These are phyloP conservation scores for Anthoscopus minutus DNA, from an alignment of 2,113 vertebrate genomes.

Conservation along the genomic window DNA sequence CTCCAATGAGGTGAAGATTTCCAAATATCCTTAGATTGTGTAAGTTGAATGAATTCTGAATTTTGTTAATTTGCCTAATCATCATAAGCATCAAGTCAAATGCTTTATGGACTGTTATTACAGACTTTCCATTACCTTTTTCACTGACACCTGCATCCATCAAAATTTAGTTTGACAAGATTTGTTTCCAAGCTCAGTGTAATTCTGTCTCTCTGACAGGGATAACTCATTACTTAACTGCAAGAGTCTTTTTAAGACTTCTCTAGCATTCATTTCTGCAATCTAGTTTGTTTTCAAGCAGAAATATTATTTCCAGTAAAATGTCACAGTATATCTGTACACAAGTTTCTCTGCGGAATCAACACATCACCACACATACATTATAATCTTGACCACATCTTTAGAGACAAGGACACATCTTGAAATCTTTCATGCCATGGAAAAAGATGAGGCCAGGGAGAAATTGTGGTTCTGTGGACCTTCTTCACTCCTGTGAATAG, in stretches of 20 bases:
- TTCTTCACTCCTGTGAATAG: conserved; percentile 7
- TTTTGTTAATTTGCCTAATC: neutral
- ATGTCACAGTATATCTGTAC: neutral
- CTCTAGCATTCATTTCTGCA: neutral
- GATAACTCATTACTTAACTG: neutral
- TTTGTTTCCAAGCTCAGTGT: neutral
- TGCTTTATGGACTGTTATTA: neutral
- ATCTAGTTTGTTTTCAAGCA: neutral
- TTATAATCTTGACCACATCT: neutral
- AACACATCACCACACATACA: neutral
- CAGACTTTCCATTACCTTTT: neutral
- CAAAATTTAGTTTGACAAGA: neutral
- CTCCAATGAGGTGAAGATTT: neutral
- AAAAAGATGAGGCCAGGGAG: neutral
- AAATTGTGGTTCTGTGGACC: neutral
- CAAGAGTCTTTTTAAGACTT: neutral
- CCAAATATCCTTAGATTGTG: neutral
- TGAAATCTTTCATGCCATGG: neutral
- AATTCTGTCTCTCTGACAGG: neutral
- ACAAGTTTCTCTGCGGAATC: neutral
- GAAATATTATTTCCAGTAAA: neutral
- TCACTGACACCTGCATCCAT: neutral
- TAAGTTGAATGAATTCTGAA: neutral
- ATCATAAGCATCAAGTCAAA: neutral
- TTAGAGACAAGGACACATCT: conserved; percentile 4